Base-by-base conservation (phyloP, 2,797 vertebrate genomes). In the Bothrops alternatus region DNA sequence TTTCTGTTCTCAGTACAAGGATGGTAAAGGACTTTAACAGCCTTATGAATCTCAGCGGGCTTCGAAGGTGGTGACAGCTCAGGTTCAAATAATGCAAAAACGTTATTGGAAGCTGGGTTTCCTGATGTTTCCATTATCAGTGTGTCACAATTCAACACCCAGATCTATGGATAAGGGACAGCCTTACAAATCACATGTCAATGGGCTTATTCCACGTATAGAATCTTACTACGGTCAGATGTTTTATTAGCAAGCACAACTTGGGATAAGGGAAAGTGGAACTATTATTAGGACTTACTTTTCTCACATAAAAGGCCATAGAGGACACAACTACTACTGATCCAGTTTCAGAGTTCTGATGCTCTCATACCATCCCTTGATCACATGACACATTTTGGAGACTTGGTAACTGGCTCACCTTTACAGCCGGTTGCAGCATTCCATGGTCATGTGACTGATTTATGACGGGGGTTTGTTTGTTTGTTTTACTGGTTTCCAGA, bases 131-230 rank as follows among this genome's bases (percentile, higher is more conserved):
- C 98, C 86, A 98, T 98, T 63, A 98, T 96, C 96, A 99, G 95
- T 53, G 99, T 98, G 96, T 99, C 99, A 73, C 97, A 98, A 98
- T 99, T 99, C 97, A 99, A 97, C 95, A 99, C 97, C 99, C 99
- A 99, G 58, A 99, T 95, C 99, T 99, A 96, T 82, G 96, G 95
- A 96, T 88, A 92, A 87, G 96, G 96, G 94, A 93, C 4, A 55
- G n/a, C 10, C 6, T 12, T 92, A 86, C 4, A 82, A 56, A 16
- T 86, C 63, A 42, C 20, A 18, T 58, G 53, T 18, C n/a, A 85
- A 13, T 11, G 69, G 4, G 16, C 18, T 63, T 16, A 78, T n/a
- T 53, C 47, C 32, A 28, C 12, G 2, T 90, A 60, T 13, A 53
- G 16, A n/a, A 58, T 82, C 26, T 50, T 37, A 10, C 42, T 85